phyloP scores from a whole-genome alignment of 2,888 invertebrate species.

The Gonocerus acuteangulatus region DNA sequence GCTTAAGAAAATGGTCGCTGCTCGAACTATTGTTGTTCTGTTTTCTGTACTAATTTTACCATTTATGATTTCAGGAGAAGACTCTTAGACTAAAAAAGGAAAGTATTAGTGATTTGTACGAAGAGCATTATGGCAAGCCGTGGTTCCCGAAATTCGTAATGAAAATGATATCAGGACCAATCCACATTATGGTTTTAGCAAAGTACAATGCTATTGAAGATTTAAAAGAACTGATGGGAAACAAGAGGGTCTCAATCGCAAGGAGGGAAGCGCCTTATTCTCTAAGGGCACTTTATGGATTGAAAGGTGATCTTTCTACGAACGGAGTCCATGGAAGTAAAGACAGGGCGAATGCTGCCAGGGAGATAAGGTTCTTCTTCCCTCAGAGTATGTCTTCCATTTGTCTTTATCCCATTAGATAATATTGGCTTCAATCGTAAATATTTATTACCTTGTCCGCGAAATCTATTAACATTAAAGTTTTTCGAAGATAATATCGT shows the following conservation, averaged over 20 bases:
- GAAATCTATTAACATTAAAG: too few relatives aligned
- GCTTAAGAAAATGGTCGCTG: too few relatives aligned
- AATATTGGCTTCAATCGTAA: not conserved
- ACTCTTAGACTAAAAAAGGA: conserved; percentile 69
- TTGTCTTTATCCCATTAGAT: not conserved
- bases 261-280: conserved; percentile 63
- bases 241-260: conserved; percentile 57
- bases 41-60: too few relatives aligned
- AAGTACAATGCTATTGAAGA: conserved; percentile 62
- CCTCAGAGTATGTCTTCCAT: conserved; percentile 58
- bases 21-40: too few relatives aligned
- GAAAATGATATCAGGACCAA: conserved; percentile 68
- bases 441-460: not conserved
- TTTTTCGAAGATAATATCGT: not conserved
- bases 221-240: conserved; percentile 62
- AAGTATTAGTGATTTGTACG: conserved; percentile 77
- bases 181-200: conserved; percentile 62
- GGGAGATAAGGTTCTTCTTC: conserved; percentile 83
- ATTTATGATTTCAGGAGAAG: conserved; percentile 43
- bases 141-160: conserved; percentile 72
- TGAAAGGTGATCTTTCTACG: conserved; percentile 52
- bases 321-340: conserved; percentile 77
- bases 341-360: conserved; percentile 54
- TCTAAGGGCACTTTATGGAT: conserved; percentile 64
- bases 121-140: conserved; percentile 61